A percentile compares a stretch with the other conserved stretches of the same genome.
These are phyloP conservation scores for Paradoxurus hermaphroditus DNA, from an alignment of 2,113 vertebrate genomes.

Conservation along the genomic window DNA sequence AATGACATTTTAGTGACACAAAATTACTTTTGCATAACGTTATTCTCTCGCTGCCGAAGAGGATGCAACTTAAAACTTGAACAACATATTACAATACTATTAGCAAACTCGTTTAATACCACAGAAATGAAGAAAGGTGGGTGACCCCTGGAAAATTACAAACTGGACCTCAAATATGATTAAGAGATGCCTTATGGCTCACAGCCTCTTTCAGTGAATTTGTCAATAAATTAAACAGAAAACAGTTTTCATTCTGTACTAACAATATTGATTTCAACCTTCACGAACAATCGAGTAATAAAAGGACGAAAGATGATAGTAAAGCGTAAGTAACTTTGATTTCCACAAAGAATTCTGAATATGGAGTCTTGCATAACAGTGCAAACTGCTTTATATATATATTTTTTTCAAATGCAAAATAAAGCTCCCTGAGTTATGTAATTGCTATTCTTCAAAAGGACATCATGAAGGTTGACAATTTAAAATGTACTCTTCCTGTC, in stretches of 20 bases:
- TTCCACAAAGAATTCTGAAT: conserved; percentile 53
- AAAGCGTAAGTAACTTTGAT: conserved; percentile 13
- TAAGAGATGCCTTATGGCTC: background rate
- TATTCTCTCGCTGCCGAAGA: conserved; percentile 31
- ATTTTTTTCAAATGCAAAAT: conserved; percentile 69
- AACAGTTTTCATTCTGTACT: background rate
- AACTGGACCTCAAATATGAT: conserved; percentile 28
- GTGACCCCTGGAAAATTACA: background rate
- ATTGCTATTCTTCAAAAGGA: conserved; percentile 78
- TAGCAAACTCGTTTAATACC: conserved; percentile 11
- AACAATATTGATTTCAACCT: conserved; percentile 10
- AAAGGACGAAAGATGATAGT: background rate
- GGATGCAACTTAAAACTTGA: conserved; percentile 40
- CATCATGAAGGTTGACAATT: conserved; percentile 75
- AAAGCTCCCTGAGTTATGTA: conserved; percentile 72
- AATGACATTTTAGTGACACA: conserved; percentile 50
- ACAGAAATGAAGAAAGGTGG: background rate
- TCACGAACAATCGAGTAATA: background rate
- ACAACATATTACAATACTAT: conserved; percentile 43
- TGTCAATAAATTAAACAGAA: conserved; percentile 24
- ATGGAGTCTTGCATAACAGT: conserved; percentile 57
- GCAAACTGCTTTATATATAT: conserved; percentile 53
- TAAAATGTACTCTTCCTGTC: conserved; percentile 68
- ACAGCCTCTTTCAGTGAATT: background rate
- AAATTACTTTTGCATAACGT: conserved; percentile 38